These are phyloP conservation scores for Neodiprion fabricii DNA, from an alignment of 1,140 invertebrate genomes.

Conservation along the genomic window DNA sequence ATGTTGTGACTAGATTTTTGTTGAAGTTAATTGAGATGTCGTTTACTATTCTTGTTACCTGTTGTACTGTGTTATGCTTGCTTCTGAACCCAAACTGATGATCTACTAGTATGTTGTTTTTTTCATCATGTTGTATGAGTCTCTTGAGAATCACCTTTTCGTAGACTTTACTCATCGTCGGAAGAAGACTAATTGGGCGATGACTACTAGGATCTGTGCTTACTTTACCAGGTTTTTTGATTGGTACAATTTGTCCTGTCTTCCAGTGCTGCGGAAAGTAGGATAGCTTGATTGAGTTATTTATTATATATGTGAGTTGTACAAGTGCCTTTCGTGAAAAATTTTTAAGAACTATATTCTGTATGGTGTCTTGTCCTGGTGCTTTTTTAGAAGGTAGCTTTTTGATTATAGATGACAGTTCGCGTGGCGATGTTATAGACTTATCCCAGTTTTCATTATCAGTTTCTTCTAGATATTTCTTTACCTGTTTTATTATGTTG, in stretches of 20 bases:
- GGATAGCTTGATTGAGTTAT: slow-evolving; percentile 35
- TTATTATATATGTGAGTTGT: slow-evolving; percentile 41
- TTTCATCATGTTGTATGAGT: slow-evolving; percentile 18
- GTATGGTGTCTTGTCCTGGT: slow-evolving; percentile 38
- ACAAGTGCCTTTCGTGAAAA: slow-evolving; percentile 32
- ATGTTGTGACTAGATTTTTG: slow-evolving; percentile 36
- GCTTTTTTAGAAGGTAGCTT: slow-evolving; percentile 28
- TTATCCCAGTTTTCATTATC: not conserved
- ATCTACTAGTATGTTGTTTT: slow-evolving; percentile 32
- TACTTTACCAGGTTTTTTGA: slow-evolving; percentile 27
- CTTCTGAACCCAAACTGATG: slow-evolving; percentile 54
- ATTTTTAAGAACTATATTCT: slow-evolving; percentile 36
- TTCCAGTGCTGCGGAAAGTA: slow-evolving; percentile 46
- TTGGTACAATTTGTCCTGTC: slow-evolving; percentile 33
- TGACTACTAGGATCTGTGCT: slow-evolving; percentile 13
- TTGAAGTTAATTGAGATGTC: slow-evolving; percentile 43
- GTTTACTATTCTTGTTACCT: slow-evolving; percentile 46
- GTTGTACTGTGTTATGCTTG: slow-evolving; percentile 45
- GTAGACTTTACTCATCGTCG: slow-evolving; percentile 16
- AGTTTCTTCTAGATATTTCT: not conserved
- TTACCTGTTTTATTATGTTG: slow-evolving; percentile 25
- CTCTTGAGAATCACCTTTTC: slow-evolving; percentile 20
- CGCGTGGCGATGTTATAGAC: not conserved
- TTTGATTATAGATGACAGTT: not conserved
- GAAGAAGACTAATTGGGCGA: slow-evolving; percentile 1